A percentile compares a stretch with the other conserved stretches of the same genome.
Evolutionary conservation across 2,113 vertebrate species (phyloP).

Genomic region (Bujurquina vittata): DNA sequence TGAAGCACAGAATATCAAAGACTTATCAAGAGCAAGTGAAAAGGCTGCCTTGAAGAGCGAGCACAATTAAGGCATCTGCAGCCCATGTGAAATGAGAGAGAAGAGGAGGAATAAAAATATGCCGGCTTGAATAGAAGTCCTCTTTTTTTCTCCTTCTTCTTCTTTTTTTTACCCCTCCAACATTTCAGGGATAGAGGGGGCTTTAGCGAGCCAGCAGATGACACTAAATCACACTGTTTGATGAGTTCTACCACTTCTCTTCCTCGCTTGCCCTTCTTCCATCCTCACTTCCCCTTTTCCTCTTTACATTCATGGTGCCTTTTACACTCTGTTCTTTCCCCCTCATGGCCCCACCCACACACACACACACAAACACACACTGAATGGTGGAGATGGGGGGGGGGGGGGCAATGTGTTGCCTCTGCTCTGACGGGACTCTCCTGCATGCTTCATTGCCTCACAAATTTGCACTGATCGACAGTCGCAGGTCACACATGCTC

Average conservation of each 20-base stretch:
- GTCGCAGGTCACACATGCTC: constrained; percentile 72
- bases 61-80: constrained; percentile 78
- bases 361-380: neutral
- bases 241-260: constrained; percentile 48
- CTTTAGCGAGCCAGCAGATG: constrained; percentile 43
- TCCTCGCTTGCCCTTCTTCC: constrained; percentile 42
- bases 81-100: constrained; percentile 76
- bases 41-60: constrained; percentile 77
- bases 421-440: constrained; percentile 66
- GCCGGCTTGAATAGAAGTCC: constrained; percentile 62
- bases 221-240: constrained; percentile 65
- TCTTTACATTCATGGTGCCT: constrained; percentile 39
- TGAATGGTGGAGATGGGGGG: constrained; percentile 31
- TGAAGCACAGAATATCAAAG: constrained; percentile 81
- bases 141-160: constrained; percentile 27
- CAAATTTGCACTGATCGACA: constrained; percentile 75
- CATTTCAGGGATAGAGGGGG: constrained; percentile 39
- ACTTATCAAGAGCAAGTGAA: constrained; percentile 80
- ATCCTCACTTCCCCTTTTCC: constrained; percentile 29
- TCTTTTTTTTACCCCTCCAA: neutral
- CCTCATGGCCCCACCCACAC: neutral
- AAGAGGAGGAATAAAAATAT: constrained; percentile 76
- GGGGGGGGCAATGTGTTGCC: constrained; percentile 52
- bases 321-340: neutral
- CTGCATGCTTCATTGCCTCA: constrained; percentile 71